Evolutionary conservation across 2,888 invertebrate genomes (phyloP).

Genomic region (Ochlodes sylvanus): DNA sequence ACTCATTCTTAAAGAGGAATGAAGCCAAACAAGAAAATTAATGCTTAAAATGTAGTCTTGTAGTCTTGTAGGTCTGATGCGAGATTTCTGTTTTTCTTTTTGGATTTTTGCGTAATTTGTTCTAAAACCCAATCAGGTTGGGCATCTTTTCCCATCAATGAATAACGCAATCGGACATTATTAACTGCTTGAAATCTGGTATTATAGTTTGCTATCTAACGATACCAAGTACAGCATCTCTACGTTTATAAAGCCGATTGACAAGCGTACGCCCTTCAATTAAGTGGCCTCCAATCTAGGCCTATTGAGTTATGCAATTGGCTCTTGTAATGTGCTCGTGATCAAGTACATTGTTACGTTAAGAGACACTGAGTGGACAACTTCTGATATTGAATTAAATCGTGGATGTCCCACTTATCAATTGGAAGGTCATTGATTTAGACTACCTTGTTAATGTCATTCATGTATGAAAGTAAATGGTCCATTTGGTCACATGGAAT

Average conservation of each 20-base stretch:
- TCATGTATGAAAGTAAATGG: not conserved
- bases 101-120: too few species aligned
- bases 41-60: too few species aligned
- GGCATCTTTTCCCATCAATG: too few species aligned
- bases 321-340: constrained; percentile 10
- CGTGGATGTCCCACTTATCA: not conserved
- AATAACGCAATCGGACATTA: too few species aligned
- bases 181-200: too few species aligned
- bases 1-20: too few species aligned
- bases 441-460: not conserved
- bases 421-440: not conserved
- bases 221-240: not conserved
- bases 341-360: constrained; percentile 17
- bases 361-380: constrained; percentile 30
- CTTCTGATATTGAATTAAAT: constrained; percentile 17
- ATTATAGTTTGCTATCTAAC: not conserved
- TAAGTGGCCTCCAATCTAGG: constrained; percentile 27
- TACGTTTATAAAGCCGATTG: constrained; percentile 21
- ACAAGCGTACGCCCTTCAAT: constrained; percentile 11
- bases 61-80: too few species aligned
- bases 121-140: too few species aligned
- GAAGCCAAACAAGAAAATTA: too few species aligned
- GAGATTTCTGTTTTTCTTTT: too few species aligned
- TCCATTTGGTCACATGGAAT: too few species aligned
- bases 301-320: constrained; percentile 31